phyloP scores from a whole-genome alignment of 2,888 invertebrate species.

The Hydroisotoma schaefferi region DNA sequence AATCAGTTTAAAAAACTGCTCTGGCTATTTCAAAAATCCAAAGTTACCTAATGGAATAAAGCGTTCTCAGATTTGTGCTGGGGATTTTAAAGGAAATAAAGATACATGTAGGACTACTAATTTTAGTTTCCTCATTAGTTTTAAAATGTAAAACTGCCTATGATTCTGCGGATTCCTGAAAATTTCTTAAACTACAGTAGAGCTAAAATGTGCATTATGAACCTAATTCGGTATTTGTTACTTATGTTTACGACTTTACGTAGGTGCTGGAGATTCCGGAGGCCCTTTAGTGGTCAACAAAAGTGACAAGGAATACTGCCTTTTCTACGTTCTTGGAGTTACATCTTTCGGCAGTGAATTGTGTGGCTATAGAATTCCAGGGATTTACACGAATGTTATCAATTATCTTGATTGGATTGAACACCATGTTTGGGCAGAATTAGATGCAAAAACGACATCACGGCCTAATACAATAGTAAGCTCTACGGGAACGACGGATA shows the following conservation, averaged over 20 bases:
- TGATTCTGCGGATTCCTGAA: too few species aligned
- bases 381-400: conserved; percentile 41
- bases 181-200: too few species aligned
- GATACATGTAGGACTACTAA: conserved; percentile 42
- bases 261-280: conserved; percentile 1
- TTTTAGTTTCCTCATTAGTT: too few species aligned
- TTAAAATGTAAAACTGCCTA: too few species aligned
- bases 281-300: background rate
- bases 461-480: too few species aligned
- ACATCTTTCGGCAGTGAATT: conserved; percentile 37
- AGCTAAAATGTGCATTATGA: too few species aligned
- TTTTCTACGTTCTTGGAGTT: conserved; percentile 11
- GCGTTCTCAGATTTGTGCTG: conserved; percentile 40
- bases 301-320: background rate
- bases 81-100: conserved; percentile 20
- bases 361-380: conserved; percentile 41
- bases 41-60: conserved; percentile 38
- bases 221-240: too few species aligned
- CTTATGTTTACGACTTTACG: too few species aligned
- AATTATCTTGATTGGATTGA: conserved; percentile 46
- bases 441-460: too few species aligned
- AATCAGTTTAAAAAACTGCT: conserved; percentile 22
- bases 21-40: conserved; percentile 17
- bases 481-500: too few species aligned
- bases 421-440: conserved; percentile 39